Base-by-base conservation (phyloP, 1,140 invertebrate genomes). In the Drosophila nannoptera region DNA sequence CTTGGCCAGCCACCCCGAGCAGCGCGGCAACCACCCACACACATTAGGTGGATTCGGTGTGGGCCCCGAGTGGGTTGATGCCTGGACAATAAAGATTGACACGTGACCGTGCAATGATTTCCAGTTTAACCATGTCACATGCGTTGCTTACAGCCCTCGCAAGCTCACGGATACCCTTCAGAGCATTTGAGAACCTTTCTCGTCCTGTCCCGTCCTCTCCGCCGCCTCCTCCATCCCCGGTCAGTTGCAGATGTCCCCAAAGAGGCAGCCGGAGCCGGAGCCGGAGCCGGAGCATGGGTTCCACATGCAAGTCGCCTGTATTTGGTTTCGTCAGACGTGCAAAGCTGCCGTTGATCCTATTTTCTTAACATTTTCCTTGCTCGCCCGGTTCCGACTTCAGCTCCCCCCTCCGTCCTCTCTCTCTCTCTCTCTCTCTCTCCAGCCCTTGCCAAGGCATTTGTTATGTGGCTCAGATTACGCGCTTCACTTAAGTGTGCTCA, bases 91-190 rank as follows among this genome's bases (percentile, higher is more conserved):
- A 88, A 70, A 77, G 81, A 88, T 88, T 86, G 86, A 86, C 86
- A 88, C 86, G 86, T 88, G 86, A 88, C 86, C 86, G 81, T 88
- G 86, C 86, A 88, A 88, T 88, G 86, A 88, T 88, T 88, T 87
- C 52, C 69, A 88, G 81, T 77, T 88, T 87, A 86, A 77, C 76
- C 62, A 75, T 80, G 86, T 86, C 81, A 87, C 86, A 88, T 82
- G 78, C 68, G 53, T 53, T 48, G 45, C 43, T 48, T 16, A 29
- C 48, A 42, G 36, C 45, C 12, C 14, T 32, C 35, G 29, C 14
- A 11, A 22, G 22, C 22, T 22, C 31, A 12, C 16, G 16, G 35
- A 11, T 14, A 8, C n/a, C 38, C 61, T 35, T 58, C 46, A 55
- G 54, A 59, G 63, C 55, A 52, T 46, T 7, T 50, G 35, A 56